phyloP scores from a whole-genome alignment of 2,113 vertebrate species.

The Neolamprologus modestus region DNA sequence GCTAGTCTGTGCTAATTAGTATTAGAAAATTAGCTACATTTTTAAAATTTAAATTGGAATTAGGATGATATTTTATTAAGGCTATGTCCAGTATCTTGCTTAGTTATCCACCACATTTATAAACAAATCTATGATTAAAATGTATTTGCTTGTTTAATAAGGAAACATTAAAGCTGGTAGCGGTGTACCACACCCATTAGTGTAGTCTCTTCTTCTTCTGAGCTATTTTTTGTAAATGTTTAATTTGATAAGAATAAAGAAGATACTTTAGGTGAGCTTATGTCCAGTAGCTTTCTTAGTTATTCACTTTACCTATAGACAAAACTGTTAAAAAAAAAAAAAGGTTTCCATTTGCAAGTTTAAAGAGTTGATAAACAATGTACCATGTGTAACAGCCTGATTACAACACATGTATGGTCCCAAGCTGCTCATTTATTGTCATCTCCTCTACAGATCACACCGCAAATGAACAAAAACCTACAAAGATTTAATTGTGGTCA shows the following conservation, averaged over 20 bases:
- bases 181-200: fast-evolving
- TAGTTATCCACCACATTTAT: background rate
- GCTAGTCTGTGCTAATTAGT: background rate
- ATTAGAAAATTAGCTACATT: background rate
- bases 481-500: background rate
- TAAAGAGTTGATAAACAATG: background rate
- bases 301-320: background rate
- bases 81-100: background rate
- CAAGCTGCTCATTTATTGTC: background rate
- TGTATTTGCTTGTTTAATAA: background rate
- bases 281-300: background rate
- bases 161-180: background rate
- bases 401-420: background rate
- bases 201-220: background rate
- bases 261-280: background rate
- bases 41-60: background rate
- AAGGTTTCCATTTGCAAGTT: background rate
- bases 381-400: background rate
- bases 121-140: background rate
- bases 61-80: background rate
- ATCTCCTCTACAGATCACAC: background rate
- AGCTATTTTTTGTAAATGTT: background rate
- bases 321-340: background rate
- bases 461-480: background rate
- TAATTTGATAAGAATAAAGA: background rate